phyloP scores from a whole-genome alignment of 2,888 invertebrate species.

The Tetrapedia diversipes region DNA sequence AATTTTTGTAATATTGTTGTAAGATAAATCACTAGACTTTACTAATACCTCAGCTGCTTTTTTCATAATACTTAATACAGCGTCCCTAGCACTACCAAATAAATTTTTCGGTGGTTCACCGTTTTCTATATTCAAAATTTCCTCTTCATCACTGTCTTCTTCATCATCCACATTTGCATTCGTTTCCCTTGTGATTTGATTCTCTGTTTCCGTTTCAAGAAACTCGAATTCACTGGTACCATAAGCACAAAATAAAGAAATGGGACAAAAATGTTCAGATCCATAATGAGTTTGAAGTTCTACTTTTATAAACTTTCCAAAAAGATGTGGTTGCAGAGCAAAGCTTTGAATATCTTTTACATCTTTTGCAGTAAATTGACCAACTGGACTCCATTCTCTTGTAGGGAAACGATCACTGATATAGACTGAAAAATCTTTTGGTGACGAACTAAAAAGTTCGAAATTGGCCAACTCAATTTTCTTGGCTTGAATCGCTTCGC shows the following conservation, averaged over 20 bases:
- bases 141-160: slow-evolving; percentile 79
- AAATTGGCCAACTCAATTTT: slow-evolving; percentile 98
- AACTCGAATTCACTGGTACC: slow-evolving; percentile 97
- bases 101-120: slow-evolving; percentile 88
- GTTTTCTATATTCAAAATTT: slow-evolving; percentile 86
- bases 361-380: slow-evolving; percentile 94
- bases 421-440: slow-evolving; percentile 94
- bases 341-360: slow-evolving; percentile 94
- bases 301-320: slow-evolving; percentile 94
- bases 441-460: slow-evolving; percentile 98
- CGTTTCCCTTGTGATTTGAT: slow-evolving; percentile 79
- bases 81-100: slow-evolving; percentile 94
- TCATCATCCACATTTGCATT: slow-evolving; percentile 85
- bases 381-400: slow-evolving; percentile 95
- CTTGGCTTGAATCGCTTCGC: slow-evolving; percentile 98
- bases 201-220: slow-evolving; percentile 89
- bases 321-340: slow-evolving; percentile 90
- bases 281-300: slow-evolving; percentile 98
- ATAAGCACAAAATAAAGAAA: slow-evolving; percentile 96
- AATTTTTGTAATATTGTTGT: slow-evolving; percentile 85
- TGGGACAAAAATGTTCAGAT: slow-evolving; percentile 98
- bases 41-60: slow-evolving; percentile 94
- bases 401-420: slow-evolving; percentile 95
- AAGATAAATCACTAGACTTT: slow-evolving; percentile 85
- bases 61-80: slow-evolving; percentile 95